Base-by-base conservation (phyloP, 2,797 vertebrate species). In the Neosalanx taihuensis region DNA sequence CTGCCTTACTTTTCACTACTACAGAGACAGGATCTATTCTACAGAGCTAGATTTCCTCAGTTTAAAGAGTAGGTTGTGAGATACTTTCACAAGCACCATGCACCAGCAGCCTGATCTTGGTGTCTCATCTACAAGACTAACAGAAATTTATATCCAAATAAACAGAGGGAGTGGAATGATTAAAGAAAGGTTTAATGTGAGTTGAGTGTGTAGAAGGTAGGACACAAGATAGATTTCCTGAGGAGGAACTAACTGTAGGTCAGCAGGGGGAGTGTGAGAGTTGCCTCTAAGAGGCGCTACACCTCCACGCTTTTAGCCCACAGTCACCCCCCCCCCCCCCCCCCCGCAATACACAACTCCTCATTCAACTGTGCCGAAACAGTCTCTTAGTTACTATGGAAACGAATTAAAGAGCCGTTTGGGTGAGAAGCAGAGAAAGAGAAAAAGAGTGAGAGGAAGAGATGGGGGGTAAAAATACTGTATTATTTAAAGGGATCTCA, bases 401-500 rank as follows among this genome's bases (percentile, higher is more conserved):
- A 87, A 87, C 84, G 57, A 81, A 84, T 80, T 84, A 84, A 85
- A 82, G 76, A 84, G 75, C 76, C 78, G 83, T 85, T 87, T 84
- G 83, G 83, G 79, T 82, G 72, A 85, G 71, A 76, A 64, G 71
- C 70, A 64, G 67, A 64, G 59, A 72, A 62, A 69, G 56, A 73
- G 79, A 73, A 71, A 76, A 72, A 82, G 78, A 74, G 75, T 79
- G 76, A 82, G 76, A 76, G 60, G 51, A 75, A 73, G 70, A 62
- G 56, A 81, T 84, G 81, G 20, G 51, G 37, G 84, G 83, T 84
- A 84, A 83, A 81, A 76, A 85, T 76, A 68, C 81, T 93, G 90
- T 92, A 93, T 93, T 93, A 93, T 93, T 94, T 92, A 94, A 93
- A 93, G 90, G 90, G 91, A 92, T 92, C 91, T 92, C 90, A 91